phyloP scores from a whole-genome alignment of 2,113 vertebrate species.

The Pseudorhombus dupliciocellatus region DNA sequence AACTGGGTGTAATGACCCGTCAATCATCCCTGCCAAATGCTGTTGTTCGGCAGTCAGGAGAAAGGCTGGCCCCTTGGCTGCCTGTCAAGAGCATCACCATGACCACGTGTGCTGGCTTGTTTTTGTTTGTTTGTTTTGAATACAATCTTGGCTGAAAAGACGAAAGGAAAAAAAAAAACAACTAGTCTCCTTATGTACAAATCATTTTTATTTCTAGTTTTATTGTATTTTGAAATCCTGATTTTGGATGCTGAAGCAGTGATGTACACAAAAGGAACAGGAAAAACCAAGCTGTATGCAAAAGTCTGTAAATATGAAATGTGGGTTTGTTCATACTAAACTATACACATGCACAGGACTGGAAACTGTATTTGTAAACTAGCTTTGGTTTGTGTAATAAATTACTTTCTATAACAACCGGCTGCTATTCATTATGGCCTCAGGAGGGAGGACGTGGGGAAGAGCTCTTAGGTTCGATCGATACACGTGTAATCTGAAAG shows the following conservation, averaged over 20 bases:
- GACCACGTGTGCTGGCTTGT: conserved; percentile 56
- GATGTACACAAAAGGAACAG: conserved; percentile 69
- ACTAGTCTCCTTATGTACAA: conserved; percentile 68
- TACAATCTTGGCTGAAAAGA: conserved; percentile 63
- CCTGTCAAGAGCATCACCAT: conserved; percentile 63
- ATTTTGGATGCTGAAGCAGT: conserved; percentile 69
- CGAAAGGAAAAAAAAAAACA: conserved; percentile 39
- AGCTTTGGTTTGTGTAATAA: conserved; percentile 87
- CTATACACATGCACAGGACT: conserved; percentile 79
- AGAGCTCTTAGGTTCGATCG: conserved; percentile 12
- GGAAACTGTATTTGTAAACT: conserved; percentile 85
- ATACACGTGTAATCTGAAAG: conserved; percentile 32
- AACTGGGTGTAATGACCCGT: conserved; percentile 47
- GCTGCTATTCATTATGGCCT: conserved; percentile 49
- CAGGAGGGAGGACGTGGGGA: neutral
- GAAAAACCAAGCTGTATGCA: conserved; percentile 78
- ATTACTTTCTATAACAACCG: conserved; percentile 82
- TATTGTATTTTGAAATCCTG: conserved; percentile 69
- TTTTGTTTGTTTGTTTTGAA: conserved; percentile 41
- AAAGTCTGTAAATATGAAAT: conserved; percentile 81
- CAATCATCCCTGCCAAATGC: conserved; percentile 73
- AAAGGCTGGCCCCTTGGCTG: conserved; percentile 69
- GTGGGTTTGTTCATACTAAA: conserved; percentile 76
- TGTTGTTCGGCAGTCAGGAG: conserved; percentile 71
- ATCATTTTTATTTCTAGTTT: conserved; percentile 74